Conservation (phyloP, 2,888 invertebrate species). For the Andrena flavipes region DNA sequence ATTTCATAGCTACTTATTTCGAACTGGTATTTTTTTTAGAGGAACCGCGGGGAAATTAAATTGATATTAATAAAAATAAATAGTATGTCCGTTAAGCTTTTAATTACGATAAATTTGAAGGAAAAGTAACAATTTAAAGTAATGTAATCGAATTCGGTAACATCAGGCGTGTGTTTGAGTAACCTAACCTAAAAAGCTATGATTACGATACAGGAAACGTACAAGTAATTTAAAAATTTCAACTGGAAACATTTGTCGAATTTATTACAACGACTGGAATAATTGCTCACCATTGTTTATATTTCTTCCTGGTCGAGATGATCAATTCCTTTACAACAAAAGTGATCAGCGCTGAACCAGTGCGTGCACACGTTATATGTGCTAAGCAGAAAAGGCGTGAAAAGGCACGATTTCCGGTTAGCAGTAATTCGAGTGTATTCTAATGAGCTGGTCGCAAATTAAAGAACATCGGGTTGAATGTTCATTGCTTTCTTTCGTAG, state of each 20-base stretch:
- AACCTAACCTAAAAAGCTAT: slow-evolving; percentile 53
- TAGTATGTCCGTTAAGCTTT: neutral
- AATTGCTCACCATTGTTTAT: slow-evolving; percentile 87
- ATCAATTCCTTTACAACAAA: slow-evolving; percentile 88
- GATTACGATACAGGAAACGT: neutral
- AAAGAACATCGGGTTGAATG: neutral
- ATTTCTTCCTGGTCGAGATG: slow-evolving; percentile 92
- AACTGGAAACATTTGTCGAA: neutral
- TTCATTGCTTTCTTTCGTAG: neutral
- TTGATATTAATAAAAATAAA: neutral
- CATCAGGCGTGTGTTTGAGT: slow-evolving; percentile 11
- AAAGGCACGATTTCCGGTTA: slow-evolving; percentile 56
- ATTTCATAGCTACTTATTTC: neutral
- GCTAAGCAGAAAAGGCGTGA: slow-evolving; percentile 57
- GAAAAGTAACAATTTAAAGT: neutral
- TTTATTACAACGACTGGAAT: neutral
- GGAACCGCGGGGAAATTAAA: neutral
- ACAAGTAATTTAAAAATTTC: neutral
- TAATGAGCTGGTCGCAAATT: neutral
- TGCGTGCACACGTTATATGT: slow-evolving; percentile 73
- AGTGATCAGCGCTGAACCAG: slow-evolving; percentile 97
- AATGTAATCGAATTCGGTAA: neutral
- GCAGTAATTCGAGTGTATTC: slow-evolving; percentile 6
- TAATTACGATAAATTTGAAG: neutral
- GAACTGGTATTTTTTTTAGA: neutral